Percentiles rank a stretch among this genome's conserved stretches.
Conservation (phyloP, 1,140 invertebrate genomes). For the Prorops nasuta region DNA sequence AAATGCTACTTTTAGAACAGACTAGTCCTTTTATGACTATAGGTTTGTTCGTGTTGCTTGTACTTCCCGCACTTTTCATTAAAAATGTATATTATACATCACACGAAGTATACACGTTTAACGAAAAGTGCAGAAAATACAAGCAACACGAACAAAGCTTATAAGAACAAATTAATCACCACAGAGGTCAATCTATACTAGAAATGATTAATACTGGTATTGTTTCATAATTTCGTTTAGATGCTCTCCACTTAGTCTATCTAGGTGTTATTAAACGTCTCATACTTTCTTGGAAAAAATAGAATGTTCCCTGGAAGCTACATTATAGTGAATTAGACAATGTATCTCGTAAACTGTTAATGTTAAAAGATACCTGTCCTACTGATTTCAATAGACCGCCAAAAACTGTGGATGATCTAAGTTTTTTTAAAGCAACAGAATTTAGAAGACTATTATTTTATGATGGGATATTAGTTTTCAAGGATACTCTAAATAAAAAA, state of each 20-base stretch:
- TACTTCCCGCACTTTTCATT: too few species aligned
- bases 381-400: background rate
- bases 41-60: too few species aligned
- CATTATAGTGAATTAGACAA: background rate
- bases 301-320: slow-evolving; percentile 1
- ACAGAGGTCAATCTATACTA: background rate
- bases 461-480: slow-evolving; percentile 3
- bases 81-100: too few species aligned
- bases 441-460: slow-evolving; percentile 5
- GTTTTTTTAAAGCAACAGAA: slow-evolving; percentile 10
- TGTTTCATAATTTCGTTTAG: background rate
- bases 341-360: too few species aligned
- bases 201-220: background rate
- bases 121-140: too few species aligned
- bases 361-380: too few species aligned
- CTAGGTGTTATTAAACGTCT: background rate
- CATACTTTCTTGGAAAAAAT: background rate
- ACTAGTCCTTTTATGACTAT: too few species aligned
- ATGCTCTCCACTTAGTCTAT: background rate
- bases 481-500: slow-evolving; percentile 4
- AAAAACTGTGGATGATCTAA: slow-evolving; percentile 1
- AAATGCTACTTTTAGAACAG: too few species aligned
- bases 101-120: too few species aligned
- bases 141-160: too few species aligned
- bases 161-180: too few species aligned